These are phyloP conservation scores for Echiichthys vipera DNA, from an alignment of 2,797 vertebrate species.

Conservation along the genomic window DNA sequence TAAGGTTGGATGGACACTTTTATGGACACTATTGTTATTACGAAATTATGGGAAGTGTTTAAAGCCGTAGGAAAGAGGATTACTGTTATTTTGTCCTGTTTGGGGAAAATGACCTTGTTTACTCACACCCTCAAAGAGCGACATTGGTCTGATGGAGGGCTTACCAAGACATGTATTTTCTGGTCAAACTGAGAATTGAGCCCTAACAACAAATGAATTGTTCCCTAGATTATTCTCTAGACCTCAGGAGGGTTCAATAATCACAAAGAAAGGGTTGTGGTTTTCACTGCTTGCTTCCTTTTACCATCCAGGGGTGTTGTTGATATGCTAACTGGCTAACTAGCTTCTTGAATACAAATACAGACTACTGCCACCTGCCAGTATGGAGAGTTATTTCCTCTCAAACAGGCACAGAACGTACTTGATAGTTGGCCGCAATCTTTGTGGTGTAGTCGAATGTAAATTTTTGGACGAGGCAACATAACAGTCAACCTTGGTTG, in stretches of 20 bases:
- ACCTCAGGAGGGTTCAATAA: constrained; percentile 12
- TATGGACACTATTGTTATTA: too few species aligned
- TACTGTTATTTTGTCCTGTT: constrained; percentile 40
- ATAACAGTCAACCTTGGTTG: too few species aligned
- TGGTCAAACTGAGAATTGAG: constrained; percentile 27
- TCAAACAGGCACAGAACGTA: too few species aligned
- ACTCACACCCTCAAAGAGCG: constrained; percentile 28
- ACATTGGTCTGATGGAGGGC: background rate
- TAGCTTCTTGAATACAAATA: too few species aligned
- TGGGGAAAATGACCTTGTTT: constrained; percentile 57
- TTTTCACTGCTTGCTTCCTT: background rate
- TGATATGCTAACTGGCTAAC: too few species aligned
- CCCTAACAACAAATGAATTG: constrained; percentile 31
- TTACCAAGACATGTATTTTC: constrained; percentile 12
- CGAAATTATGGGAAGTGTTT: constrained; percentile 63
- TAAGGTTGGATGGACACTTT: constrained; percentile 44
- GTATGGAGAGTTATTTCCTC: too few species aligned
- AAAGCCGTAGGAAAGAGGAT: constrained; percentile 61
- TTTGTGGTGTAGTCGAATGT: too few species aligned
- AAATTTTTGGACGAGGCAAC: too few species aligned
- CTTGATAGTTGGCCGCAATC: too few species aligned
- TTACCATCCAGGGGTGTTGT: too few species aligned
- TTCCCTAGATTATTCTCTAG: constrained; percentile 27
- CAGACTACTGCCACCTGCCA: too few species aligned
- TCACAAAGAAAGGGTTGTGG: background rate